Evolutionary conservation across 1,140 invertebrate genomes (phyloP), one percentile per base, ranked within the genome.

Genomic region (Plectrocnemia conspersa): DNA sequence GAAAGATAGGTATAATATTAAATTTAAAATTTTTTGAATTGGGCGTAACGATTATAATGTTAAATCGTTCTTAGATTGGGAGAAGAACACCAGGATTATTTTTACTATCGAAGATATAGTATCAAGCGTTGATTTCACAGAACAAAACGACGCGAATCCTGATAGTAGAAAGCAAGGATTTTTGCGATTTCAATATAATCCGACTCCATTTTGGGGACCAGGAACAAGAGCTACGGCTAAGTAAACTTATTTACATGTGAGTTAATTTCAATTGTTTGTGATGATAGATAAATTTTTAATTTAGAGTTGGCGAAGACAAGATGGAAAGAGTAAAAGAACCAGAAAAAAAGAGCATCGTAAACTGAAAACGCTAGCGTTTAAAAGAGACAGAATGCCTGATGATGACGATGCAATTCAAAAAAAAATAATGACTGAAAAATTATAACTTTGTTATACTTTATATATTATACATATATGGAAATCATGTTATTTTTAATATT

Each of bases 181-280:
- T 16, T 71, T 88, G 0, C 73, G 94, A 9, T 98, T 88, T 74
- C 93, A 94, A 70, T 74, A 79, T 49, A 97, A 97, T 76, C 93
- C 93, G 0, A 74, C 82, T 32, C 79, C 82, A 0, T 76, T 84
- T 69, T 97, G 93, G 93, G 94, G 94, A 21, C 94, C 94, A 1
- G 92, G 91, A 33, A 81, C 83, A 1, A 77, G 81, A 60, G 76
- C 83, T 1, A 82, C 76, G 27, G 79, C 82, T 13, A 88, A 85
- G 81, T 84, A 73, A 70, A 15, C 11, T 42, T 38, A 2, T 4
- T 22, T 38, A 15, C 23, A 10, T 13, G 19, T 21, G 4, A 21
- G 15, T 49, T 19, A 35, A 35, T 27, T 52, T 23, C 29, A 22
- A n/a, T 1, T n/a, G 21, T 13, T 33, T 13, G 21, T 36, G 24